Conservation (phyloP, 2,888 invertebrate species). For the Anticlea derivata region DNA sequence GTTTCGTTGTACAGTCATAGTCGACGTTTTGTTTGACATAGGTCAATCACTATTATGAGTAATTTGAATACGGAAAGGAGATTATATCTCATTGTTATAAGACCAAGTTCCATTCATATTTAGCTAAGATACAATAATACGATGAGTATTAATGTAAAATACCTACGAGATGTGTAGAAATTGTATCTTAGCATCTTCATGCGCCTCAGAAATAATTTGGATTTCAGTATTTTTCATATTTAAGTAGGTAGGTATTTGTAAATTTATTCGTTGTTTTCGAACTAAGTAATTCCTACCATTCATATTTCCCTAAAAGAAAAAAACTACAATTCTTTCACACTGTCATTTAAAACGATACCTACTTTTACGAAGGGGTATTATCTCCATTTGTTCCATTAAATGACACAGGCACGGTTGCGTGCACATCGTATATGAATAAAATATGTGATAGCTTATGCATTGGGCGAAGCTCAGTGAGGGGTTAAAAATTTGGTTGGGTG, state of each 20-base stretch:
- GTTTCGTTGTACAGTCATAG: constrained; percentile 14
- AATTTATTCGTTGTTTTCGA: no score
- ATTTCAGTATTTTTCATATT: no score
- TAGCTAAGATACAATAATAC: no score
- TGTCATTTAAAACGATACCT: constrained; percentile 7
- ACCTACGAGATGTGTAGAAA: no score
- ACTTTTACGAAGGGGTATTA: constrained; percentile 45
- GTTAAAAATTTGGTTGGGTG: constrained; percentile 53
- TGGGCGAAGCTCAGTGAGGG: constrained; percentile 57
- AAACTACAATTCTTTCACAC: not conserved
- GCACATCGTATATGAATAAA: constrained; percentile 68
- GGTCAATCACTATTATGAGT: constrained; percentile 37
- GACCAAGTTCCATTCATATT: no score
- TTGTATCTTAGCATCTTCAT: no score
- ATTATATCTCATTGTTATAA: no score
- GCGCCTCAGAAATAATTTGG: no score
- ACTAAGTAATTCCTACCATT: no score
- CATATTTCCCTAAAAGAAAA: no score
- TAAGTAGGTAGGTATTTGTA: no score
- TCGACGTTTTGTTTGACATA: constrained; percentile 36
- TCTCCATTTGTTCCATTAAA: constrained; percentile 54
- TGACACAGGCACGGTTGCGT: constrained; percentile 55
- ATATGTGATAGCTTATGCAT: constrained; percentile 61
- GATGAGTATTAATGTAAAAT: no score
- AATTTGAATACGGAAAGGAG: constrained; percentile 4